Evolutionary conservation across 2,888 invertebrate genomes (phyloP), one percentile per base, ranked within the genome.

Genomic region (Diaphora mendica): DNA sequence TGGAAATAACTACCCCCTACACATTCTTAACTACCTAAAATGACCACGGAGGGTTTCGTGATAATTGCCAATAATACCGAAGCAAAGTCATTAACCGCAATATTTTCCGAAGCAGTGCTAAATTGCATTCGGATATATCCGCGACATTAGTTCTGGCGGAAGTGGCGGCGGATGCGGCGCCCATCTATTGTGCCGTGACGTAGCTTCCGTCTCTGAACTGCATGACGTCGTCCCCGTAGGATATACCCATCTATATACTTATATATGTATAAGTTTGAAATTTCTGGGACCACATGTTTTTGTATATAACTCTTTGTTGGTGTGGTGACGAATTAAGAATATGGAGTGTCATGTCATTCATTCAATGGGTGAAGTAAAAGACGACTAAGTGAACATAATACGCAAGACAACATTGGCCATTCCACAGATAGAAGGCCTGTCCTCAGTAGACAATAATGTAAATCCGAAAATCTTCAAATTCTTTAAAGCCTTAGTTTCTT

Each of bases 101-200:
- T 90, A 90, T 91, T 90, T 90, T 91, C 87, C 86, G 75, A 86
- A 90, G 86, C 88, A 81, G 90, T 83, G 85, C 86, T 88, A 91
- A 92, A 94, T 93, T 88, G 90, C 90, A 87, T 90, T 88, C 94
- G 93, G 94, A 93, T 89, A 88, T 90, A 87, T 87, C 83, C 91
- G 91, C 89, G 87, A 91, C 93, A 92, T 93, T 93, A 91, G 88
- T 79, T 81, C 83, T 78, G 81, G 81, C 90, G 93, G 93, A 92
- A 86, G 89, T 81, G 89, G 90, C 92, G 91, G 89, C 93, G 93
- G 93, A 93, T 85, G 86, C 85, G 87, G 83, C 80, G 83, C 89
- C 91, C 91, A 93, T 94, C 88, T 84, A 93, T 93, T 90, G 91
- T 87, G 88, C 84, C 81, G 88, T 90, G 90, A 91, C 91, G 90